Evolutionary conservation across 2,797 vertebrate species (phyloP), one percentile per base, ranked within the genome.

Genomic region (Sciaenops ocellatus): DNA sequence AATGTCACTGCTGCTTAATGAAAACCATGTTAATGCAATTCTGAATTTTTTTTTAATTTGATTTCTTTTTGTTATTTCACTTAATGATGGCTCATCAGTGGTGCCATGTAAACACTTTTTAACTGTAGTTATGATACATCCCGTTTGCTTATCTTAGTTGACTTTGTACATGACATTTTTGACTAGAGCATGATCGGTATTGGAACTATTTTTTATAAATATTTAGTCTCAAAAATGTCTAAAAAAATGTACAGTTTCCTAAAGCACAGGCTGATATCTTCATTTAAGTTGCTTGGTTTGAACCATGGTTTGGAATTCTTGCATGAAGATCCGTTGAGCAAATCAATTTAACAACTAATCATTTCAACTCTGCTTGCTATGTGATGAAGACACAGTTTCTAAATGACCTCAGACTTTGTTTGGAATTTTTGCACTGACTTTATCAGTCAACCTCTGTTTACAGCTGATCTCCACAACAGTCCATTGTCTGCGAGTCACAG

Each of bases 1-100:
- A 15, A 51, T 55, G 15, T 52, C 63, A 44, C 30, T 28, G 76
- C 80, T 59, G 67, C 56, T 59, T 7, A 41, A 26, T 12, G 22
- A 38, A 38, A 57, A 73, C 26, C 51, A 41, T 48, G 57, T 47
- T 48, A 68, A 56, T 68, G 24, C 46, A 52, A 6, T 63, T 52
- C 59, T 57, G 28, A 20, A 6, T 30, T 30, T 30, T 28, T 30
- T 30, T 30, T 30, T 28, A 3, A 28, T 6, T 12, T 28, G 18
- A 11, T n/a, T 1, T 30, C 18, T 3, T 48, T 34, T 46, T 51
- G 3, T 42, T 48, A 3, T 56, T 62, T 63, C 17, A 28, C 8
- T 24, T 24, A n/a, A 44, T 52, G 13, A 24, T 26, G 16, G 30
- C 55, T 70, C 65, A 54, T 11, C 41, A 18, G 13, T 7, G 11